phyloP scores from a whole-genome alignment of 2,113 vertebrate species.

The Strix aluco region DNA sequence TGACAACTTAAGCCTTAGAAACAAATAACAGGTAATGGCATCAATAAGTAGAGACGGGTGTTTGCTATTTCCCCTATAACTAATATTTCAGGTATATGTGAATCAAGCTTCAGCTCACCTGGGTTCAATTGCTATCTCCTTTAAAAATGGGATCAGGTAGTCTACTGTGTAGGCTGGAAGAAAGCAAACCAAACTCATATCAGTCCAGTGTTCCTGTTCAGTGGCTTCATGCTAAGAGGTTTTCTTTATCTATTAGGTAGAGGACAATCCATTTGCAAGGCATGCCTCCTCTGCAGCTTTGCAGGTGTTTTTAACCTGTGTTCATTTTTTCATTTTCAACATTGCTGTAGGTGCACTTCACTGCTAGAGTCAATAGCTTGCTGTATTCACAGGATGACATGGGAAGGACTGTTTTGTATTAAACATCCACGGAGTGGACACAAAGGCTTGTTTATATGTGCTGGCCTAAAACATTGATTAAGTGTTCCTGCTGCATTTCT shows the following conservation, averaged over 20 bases:
- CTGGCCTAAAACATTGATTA: neutral
- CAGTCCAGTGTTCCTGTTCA: neutral
- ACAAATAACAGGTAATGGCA: neutral
- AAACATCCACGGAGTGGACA: neutral
- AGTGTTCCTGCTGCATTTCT: neutral
- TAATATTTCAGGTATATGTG: neutral
- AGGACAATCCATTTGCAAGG: neutral
- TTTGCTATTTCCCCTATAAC: neutral
- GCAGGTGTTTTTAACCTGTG: neutral
- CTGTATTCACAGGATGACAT: neutral
- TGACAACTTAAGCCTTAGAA: neutral
- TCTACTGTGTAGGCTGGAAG: neutral
- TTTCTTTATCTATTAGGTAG: neutral
- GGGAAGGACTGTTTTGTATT: neutral
- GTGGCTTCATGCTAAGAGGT: neutral
- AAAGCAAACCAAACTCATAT: neutral
- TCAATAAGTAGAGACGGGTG: neutral
- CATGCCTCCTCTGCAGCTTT: neutral
- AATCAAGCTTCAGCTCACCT: neutral
- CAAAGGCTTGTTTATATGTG: neutral
- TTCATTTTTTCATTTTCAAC: neutral
- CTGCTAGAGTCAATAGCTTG: neutral
- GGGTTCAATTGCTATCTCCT: neutral
- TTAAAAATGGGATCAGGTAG: neutral
- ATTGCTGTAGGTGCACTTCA: neutral